phyloP scores from a whole-genome alignment of 2,797 vertebrate species.

The Tokudaia tokunoshimensis region DNA sequence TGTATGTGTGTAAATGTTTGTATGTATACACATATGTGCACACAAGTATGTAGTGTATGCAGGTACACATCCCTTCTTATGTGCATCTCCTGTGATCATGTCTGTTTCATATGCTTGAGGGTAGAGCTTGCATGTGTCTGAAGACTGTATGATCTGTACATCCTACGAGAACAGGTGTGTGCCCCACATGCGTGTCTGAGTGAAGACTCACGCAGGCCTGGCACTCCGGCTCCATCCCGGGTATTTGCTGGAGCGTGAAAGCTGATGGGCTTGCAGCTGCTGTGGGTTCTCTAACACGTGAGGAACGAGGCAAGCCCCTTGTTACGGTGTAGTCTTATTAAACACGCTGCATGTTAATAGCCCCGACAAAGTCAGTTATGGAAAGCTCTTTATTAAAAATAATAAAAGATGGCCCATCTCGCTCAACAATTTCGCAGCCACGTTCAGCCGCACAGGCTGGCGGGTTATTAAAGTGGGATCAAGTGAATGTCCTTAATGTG shows the following conservation, averaged over 20 bases:
- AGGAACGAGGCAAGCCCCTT: slow-evolving; percentile 49
- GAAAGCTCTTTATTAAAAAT: slow-evolving; percentile 76
- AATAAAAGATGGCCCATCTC: slow-evolving; percentile 72
- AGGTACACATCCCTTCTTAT: neutral
- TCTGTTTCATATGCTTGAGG: neutral
- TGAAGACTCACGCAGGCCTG: rapidly evolving
- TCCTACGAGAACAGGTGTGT: neutral
- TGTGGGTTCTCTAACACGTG: rapidly evolving
- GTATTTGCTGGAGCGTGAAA: rapidly evolving
- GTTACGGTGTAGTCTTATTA: slow-evolving; percentile 70
- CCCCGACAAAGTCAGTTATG: slow-evolving; percentile 45
- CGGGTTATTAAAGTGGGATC: slow-evolving; percentile 78
- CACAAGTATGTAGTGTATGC: neutral
- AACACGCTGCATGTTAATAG: slow-evolving; percentile 75
- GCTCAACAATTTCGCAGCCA: slow-evolving; percentile 72
- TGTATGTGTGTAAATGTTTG: neutral
- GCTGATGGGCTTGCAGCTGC: neutral
- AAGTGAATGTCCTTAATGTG: slow-evolving; percentile 55
- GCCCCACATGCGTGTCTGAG: rapidly evolving
- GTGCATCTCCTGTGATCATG: neutral
- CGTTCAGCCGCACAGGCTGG: neutral
- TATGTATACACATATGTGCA: neutral
- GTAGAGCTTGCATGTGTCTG: no score
- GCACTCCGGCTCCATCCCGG: rapidly evolving
- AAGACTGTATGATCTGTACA: neutral